A percentile compares a stretch with the other conserved stretches of the same genome.
phyloP scores from a whole-genome alignment of 2,113 vertebrate species.

The Elgaria multicarinata region DNA sequence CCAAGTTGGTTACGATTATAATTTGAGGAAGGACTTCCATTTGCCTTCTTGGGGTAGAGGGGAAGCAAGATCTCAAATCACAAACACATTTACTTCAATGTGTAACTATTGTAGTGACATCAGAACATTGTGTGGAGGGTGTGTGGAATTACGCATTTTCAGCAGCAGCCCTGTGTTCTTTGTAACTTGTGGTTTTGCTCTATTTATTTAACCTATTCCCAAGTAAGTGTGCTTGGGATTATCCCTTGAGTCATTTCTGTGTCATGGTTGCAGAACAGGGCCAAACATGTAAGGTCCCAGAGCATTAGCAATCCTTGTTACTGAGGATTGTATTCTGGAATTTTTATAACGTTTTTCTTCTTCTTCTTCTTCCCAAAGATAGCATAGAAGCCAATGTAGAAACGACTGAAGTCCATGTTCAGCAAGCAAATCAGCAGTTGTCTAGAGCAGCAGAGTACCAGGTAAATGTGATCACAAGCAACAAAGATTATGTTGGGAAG shows the following conservation, averaged over 20 bases:
- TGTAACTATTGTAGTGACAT: background rate
- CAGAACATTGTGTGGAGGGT: background rate
- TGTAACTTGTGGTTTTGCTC: background rate
- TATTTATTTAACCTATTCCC: background rate
- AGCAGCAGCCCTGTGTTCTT: background rate
- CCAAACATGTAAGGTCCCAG: background rate
- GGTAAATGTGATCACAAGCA: slow-evolving; percentile 76
- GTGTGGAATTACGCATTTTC: background rate
- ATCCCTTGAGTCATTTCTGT: background rate
- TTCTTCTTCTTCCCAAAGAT: slow-evolving; percentile 78
- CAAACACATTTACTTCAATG: background rate
- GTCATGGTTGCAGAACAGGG: background rate
- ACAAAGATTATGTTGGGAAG: background rate
- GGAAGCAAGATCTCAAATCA: background rate
- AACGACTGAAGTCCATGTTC: slow-evolving; percentile 87
- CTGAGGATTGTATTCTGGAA: background rate
- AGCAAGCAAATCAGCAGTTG: slow-evolving; percentile 91
- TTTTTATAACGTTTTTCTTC: background rate
- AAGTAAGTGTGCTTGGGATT: background rate
- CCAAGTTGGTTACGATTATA: background rate
- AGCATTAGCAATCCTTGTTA: background rate
- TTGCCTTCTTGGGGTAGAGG: background rate
- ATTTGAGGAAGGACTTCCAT: background rate
- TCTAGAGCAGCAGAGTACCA: slow-evolving; percentile 88
- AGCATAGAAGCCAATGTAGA: slow-evolving; percentile 99